A percentile compares a stretch with the other conserved stretches of the same genome.
Evolutionary conservation across 1,140 invertebrate species (phyloP).

Genomic region (Aphis craccivora): DNA sequence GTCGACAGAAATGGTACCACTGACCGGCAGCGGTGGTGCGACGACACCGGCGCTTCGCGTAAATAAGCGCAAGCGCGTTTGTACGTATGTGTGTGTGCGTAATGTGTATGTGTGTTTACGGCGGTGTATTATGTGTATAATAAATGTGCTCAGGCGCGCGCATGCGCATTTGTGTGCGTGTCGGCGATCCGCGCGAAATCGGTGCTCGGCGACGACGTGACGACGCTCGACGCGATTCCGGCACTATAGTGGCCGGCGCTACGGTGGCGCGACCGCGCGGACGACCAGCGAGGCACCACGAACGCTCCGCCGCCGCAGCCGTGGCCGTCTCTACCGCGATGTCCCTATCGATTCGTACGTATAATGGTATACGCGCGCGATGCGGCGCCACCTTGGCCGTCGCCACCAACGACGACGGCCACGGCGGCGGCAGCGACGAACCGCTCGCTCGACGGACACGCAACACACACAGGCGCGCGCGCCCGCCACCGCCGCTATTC

Average conservation of each 20-base stretch:
- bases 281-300: constrained; percentile 10
- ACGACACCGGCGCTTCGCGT: constrained; percentile 2
- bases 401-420: background rate
- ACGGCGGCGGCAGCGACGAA: background rate
- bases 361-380: constrained; percentile 22
- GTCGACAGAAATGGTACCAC: constrained; percentile 26
- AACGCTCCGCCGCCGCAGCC: background rate
- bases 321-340: background rate
- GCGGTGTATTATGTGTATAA: background rate
- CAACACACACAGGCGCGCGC: constrained; percentile 17
- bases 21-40: constrained; percentile 20
- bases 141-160: background rate
- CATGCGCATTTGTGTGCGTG: background rate
- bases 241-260: constrained; percentile 31
- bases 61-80: background rate
- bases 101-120: background rate
- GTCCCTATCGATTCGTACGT: constrained; percentile 32
- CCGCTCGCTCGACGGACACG: background rate
- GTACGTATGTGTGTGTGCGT: background rate
- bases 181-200: constrained; percentile 22
- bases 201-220: constrained; percentile 32
- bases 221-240: constrained; percentile 32
- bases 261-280: constrained; percentile 33
- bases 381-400: constrained; percentile 25
- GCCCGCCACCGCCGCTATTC: background rate